These are phyloP conservation scores for Amblyteles armatorius DNA, from an alignment of 2,888 invertebrate species.

Conservation along the genomic window DNA sequence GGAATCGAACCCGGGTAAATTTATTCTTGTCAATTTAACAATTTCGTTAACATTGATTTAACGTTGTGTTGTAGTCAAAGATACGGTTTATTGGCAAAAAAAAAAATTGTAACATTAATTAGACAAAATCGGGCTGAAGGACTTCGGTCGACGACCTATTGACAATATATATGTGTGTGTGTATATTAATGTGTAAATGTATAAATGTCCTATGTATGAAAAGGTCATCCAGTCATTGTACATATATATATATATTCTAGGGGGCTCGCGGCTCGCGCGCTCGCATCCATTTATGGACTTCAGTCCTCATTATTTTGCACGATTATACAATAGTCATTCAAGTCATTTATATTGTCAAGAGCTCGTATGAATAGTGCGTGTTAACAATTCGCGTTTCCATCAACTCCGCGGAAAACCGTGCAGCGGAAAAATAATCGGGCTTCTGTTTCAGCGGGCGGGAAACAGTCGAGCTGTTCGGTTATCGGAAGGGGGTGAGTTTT, in stretches of 20 bases:
- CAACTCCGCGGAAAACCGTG: neutral
- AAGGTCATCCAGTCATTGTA: too few relatives aligned
- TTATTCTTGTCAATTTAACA: neutral
- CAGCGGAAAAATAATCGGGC: neutral
- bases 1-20: neutral
- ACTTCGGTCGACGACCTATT: too few relatives aligned
- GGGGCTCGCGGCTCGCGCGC: too few relatives aligned
- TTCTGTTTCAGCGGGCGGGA: neutral
- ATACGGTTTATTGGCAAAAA: neutral
- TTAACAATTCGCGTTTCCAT: neutral
- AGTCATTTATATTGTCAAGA: neutral
- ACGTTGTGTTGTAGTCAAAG: neutral
- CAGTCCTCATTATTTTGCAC: neutral
- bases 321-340: neutral
- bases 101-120: neutral
- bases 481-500: slow-evolving; percentile 4
- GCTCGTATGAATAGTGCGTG: neutral
- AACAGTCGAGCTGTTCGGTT: slow-evolving; percentile 2
- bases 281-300: too few relatives aligned
- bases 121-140: too few relatives aligned
- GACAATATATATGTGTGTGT: too few relatives aligned
- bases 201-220: too few relatives aligned
- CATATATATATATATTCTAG: too few relatives aligned
- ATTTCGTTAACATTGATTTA: neutral
- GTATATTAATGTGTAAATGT: too few relatives aligned